Evolutionary conservation across 2,888 invertebrate species (phyloP), one percentile per base, ranked within the genome.

Genomic region (Oscheius sp.): DNA sequence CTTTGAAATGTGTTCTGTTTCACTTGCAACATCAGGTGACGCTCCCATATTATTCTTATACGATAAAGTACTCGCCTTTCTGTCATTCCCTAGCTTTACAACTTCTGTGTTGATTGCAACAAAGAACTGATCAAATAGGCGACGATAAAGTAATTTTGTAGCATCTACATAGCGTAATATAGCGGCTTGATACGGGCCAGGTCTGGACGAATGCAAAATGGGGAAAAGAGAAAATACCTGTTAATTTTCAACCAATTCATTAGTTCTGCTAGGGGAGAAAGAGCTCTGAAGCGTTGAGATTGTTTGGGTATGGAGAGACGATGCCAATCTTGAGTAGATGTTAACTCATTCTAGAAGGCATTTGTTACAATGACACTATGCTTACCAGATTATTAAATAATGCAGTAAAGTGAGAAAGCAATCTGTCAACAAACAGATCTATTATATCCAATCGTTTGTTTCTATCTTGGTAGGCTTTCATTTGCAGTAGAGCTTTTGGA

Each of bases 391-490:
- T 94, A 83, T 95, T 94, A 80, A 97, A 94, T 61, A 94, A 90
- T 89, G 96, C 95, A 87, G 95, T 95, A 59, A 97, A 89, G 87
- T 96, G 94, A 22, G 94, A 90, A 70, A 92, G 92, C 63, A 96
- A 90, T 49, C 92, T 91, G 66, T 91, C 90, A 0, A 94, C 92
- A 87, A 94, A 94, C 86, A 91, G 91, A 38, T 90, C 90, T 84
- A 91, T 91, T 83, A 92, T 90, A 84, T 91, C 92, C 73, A 92
- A 92, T 76, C 67, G 88, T 71, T 67, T 77, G 68, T 67, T 80
- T 66, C 70, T 51, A 47, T 72, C 77, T 62, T 77, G 73, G 56
- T 80, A 80, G 1, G 80, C 72, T 47, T 71, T 72, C 80, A 80
- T 78, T 59, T 75, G 73, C 9, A 75, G 57, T 64, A 80, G 70